These are phyloP conservation scores for Rhagium mordax DNA, from an alignment of 2,888 invertebrate species.

Conservation along the genomic window DNA sequence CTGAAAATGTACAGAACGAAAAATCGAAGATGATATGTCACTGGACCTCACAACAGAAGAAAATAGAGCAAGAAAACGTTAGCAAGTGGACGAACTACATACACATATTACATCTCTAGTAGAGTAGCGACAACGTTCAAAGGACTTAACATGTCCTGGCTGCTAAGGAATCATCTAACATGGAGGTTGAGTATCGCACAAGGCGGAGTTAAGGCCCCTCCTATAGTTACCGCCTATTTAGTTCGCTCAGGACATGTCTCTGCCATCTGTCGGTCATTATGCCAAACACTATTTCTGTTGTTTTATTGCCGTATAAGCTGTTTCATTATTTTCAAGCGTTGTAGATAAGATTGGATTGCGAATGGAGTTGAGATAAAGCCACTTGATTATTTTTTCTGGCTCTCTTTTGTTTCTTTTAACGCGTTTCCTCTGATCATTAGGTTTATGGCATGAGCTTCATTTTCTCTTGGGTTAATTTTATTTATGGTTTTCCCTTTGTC, in stretches of 20 bases:
- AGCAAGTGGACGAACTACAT: slow-evolving; percentile 59
- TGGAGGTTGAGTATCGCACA: slow-evolving; percentile 64
- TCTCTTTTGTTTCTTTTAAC: slow-evolving; percentile 35
- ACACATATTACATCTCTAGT: slow-evolving; percentile 60
- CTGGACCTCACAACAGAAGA: slow-evolving; percentile 43
- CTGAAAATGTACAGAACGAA: slow-evolving; percentile 22
- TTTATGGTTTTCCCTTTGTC: slow-evolving; percentile 23
- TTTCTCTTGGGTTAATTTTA: slow-evolving; percentile 25
- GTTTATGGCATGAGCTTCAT: slow-evolving; percentile 34
- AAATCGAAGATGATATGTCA: slow-evolving; percentile 39
- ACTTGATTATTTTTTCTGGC: slow-evolving; percentile 53
- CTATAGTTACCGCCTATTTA: slow-evolving; percentile 59
- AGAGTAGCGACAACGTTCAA: slow-evolving; percentile 63
- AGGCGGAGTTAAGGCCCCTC: slow-evolving; percentile 65
- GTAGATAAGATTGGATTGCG: slow-evolving; percentile 65
- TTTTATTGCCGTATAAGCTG: slow-evolving; percentile 66
- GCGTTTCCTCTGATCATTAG: slow-evolving; percentile 38
- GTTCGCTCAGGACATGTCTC: slow-evolving; percentile 57
- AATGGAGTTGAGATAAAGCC: slow-evolving; percentile 60
- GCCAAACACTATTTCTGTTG: slow-evolving; percentile 59
- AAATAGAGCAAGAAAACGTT: slow-evolving; percentile 57
- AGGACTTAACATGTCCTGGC: slow-evolving; percentile 63
- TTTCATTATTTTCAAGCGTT: slow-evolving; percentile 66
- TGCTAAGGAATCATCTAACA: slow-evolving; percentile 67
- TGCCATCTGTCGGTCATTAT: slow-evolving; percentile 66